A percentile compares a stretch with the other conserved stretches of the same genome.
Conservation (phyloP, 2,797 vertebrate species). For the Tapirus indicus region DNA sequence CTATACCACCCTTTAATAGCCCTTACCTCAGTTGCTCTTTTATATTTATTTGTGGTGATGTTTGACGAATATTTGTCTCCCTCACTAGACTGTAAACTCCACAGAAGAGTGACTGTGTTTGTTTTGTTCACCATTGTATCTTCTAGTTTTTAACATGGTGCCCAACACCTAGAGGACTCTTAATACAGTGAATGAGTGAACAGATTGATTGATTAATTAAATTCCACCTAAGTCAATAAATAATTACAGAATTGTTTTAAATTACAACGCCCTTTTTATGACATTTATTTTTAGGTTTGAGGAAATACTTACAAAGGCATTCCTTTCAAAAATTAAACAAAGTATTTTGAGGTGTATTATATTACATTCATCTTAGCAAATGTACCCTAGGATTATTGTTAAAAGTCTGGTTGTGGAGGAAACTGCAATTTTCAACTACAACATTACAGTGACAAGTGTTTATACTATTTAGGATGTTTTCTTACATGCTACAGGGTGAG, state of each 20-base stretch:
- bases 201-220: not conserved
- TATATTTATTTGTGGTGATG: not conserved
- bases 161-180: not conserved
- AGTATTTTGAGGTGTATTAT: not conserved
- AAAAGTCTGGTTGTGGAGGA: not conserved
- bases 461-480: not conserved
- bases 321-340: slow-evolving; percentile 30
- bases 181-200: not conserved
- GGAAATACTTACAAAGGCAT: slow-evolving; percentile 17
- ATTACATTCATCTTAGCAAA: not conserved
- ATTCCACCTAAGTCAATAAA: not conserved
- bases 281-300: slow-evolving; percentile 35
- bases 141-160: not conserved
- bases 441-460: not conserved
- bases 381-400: not conserved
- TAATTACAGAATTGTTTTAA: not conserved
- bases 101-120: not conserved
- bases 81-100: not conserved
- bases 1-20: not conserved
- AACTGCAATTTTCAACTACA: not conserved
- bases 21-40: not conserved
- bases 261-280: not conserved
- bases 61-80: not conserved
- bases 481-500: not conserved
- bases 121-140: not conserved